Evolutionary conservation across 2,797 vertebrate genomes (phyloP).

Genomic region (Ptychobarbus kaznakovi): DNA sequence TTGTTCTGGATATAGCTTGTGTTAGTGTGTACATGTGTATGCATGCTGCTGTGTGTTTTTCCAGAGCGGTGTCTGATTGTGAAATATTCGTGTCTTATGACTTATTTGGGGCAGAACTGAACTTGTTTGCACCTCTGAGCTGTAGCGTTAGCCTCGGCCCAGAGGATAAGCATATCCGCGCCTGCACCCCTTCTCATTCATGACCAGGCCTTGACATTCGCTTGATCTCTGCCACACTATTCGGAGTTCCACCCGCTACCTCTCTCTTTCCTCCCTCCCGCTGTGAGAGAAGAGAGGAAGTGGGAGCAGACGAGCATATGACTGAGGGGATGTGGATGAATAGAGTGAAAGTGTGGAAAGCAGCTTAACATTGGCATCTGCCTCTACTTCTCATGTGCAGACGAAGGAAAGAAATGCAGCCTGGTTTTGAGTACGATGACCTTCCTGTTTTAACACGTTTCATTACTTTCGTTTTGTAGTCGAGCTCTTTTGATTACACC

Average conservation of each 20-base stretch:
- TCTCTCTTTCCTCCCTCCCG: not conserved
- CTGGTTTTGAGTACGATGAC: not conserved
- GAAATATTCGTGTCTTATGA: conserved; percentile 76
- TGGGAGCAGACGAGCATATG: conserved; percentile 81
- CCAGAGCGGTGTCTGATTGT: conserved; percentile 66
- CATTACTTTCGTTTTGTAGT: not conserved
- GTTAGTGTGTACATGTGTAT: conserved; percentile 34
- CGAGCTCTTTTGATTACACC: not conserved
- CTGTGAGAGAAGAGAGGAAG: conserved; percentile 73
- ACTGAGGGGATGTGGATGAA: conserved; percentile 76
- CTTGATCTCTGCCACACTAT: conserved; percentile 5
- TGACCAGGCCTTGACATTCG: not conserved
- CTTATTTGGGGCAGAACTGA: conserved; percentile 72
- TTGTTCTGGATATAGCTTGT: not conserved
- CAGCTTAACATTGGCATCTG: not conserved
- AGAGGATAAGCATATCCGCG: conserved; percentile 63
- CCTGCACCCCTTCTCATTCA: conserved; percentile 39
- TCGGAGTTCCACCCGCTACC: not conserved
- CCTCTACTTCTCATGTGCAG: not conserved
- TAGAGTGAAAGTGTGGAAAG: conserved; percentile 32
- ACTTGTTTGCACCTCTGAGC: conserved; percentile 65
- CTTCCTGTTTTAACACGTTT: not conserved
- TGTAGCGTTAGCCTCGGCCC: conserved; percentile 31
- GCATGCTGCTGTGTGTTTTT: not conserved
- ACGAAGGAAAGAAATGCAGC: not conserved